Evolutionary conservation across 1,140 invertebrate genomes (phyloP).

Genomic region (Trichonephila clavata): DNA sequence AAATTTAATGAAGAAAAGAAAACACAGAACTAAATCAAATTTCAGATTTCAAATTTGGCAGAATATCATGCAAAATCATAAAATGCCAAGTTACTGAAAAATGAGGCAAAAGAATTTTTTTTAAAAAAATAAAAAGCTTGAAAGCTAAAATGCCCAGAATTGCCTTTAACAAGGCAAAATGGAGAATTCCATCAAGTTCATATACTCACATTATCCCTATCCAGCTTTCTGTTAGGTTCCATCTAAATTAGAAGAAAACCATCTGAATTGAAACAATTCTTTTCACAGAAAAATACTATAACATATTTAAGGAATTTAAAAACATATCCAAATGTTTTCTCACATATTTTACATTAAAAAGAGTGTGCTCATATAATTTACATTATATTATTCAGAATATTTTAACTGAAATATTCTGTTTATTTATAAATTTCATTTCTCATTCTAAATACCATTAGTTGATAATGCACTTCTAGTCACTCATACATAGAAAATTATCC

Average conservation of each 20-base stretch:
- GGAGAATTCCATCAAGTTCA: background rate
- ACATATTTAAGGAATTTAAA: too few relatives aligned
- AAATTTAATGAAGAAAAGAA: conserved; percentile 5
- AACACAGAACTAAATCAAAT: background rate
- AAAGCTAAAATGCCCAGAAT: conserved; percentile 34
- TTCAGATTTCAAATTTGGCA: background rate
- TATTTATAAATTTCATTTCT: too few relatives aligned
- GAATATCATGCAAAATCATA: conserved; percentile 12
- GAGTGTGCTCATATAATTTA: too few relatives aligned
- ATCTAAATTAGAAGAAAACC: conserved; percentile 78
- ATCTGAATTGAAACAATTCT: background rate
- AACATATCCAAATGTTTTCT: too few relatives aligned
- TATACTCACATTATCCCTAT: conserved; percentile 82
- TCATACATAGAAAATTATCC: too few relatives aligned
- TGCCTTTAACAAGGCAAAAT: conserved; percentile 46
- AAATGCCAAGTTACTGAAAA: background rate
- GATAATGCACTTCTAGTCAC: too few relatives aligned
- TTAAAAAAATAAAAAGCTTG: conserved; percentile 21
- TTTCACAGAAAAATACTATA: too few relatives aligned
- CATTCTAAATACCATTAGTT: too few relatives aligned
- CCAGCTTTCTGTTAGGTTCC: conserved; percentile 82
- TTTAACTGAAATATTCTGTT: too few relatives aligned
- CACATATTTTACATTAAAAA: too few relatives aligned
- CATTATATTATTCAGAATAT: too few relatives aligned
- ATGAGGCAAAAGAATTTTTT: conserved; percentile 40